Evolutionary conservation across 2,797 vertebrate genomes (phyloP), one percentile per base, ranked within the genome.

Genomic region (Epinephelus coioides): DNA sequence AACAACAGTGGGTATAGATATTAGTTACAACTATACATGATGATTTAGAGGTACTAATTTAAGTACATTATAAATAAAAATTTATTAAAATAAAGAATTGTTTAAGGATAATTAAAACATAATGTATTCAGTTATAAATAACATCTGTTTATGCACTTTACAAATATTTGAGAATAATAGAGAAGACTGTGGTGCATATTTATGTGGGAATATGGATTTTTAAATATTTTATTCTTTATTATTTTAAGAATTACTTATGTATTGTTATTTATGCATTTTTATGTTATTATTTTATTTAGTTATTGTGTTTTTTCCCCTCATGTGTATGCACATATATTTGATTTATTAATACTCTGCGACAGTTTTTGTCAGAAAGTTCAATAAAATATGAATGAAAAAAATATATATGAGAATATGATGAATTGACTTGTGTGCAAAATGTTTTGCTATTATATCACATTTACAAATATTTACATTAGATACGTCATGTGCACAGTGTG

Each of bases 401-500:
- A 27, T 4, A 27, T 4, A 5, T 25, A 43, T 2, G 0, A 40
- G 1, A 11, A 18, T 50, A 30, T 19, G 19, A 18, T 60, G 0
- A 19, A 47, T 25, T 50, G 2, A 50, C 21, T 25, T 56, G 2
- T 63, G 21, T 0, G 34, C 6, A 0, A 72, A 72, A n/a, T 0
- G 27, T 4, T 25, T 1, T 8, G 9, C 27, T 55, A 10, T 27
- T 10, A 50, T 21, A 30, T 59, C 4, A 43, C 0, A 0, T n/a
- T 0, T 15, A 57, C 19, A 50, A 14, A 50, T 43, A 38, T 38
- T 25, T 38, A 6, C n/a, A 13, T 25, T 5, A 54, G 25, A 1
- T 53, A 8, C 14, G 1, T 51, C 17, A 19, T 15, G 49, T 63
- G 38, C 15, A 54, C 9, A 18, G 27, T 38, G n/a, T 14, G 14